phyloP scores from a whole-genome alignment of 2,113 vertebrate genomes.

The Onychostoma macrolepis region DNA sequence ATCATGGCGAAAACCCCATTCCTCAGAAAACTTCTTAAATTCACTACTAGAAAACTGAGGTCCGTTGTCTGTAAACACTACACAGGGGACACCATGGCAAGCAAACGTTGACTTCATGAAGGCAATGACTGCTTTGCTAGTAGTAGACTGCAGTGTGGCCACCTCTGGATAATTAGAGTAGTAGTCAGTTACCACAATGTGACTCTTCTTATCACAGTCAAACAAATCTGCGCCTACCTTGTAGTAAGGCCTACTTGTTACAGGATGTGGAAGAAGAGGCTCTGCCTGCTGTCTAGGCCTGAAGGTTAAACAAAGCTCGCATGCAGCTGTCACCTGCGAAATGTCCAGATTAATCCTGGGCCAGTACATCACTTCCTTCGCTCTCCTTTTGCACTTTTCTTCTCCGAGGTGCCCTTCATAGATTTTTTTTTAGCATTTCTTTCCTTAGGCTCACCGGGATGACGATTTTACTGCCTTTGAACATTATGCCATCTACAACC shows the following conservation, averaged over 20 bases:
- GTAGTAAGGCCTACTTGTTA: conserved; percentile 9
- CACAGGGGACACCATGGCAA: conserved; percentile 43
- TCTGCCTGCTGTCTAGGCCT: too few species aligned
- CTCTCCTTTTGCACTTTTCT: too few species aligned
- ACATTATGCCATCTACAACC: too few species aligned
- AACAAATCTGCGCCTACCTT: conserved; percentile 39
- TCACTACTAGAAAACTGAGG: conserved; percentile 24
- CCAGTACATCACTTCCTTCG: too few species aligned
- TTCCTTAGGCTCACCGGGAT: too few species aligned
- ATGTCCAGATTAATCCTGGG: too few species aligned
- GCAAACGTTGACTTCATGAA: conserved; percentile 28
- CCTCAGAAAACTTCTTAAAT: conserved; percentile 7
- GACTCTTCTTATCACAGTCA: conserved; percentile 38
- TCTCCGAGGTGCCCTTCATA: too few species aligned
- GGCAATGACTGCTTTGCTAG: conserved; percentile 46
- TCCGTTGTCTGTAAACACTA: conserved; percentile 1
- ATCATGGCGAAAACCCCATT: conserved; percentile 45
- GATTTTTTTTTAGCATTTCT: too few species aligned
- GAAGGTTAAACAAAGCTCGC: too few species aligned
- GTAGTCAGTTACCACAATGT: conserved; percentile 49
- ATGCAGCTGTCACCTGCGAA: too few species aligned
- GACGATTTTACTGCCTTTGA: too few species aligned
- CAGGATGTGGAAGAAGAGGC: too few species aligned
- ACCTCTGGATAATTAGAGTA: conserved; percentile 46
- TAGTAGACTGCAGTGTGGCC: background rate